Evolutionary conservation across 2,888 invertebrate genomes (phyloP), one percentile per base, ranked within the genome.

Genomic region (Invenusta paracnida): DNA sequence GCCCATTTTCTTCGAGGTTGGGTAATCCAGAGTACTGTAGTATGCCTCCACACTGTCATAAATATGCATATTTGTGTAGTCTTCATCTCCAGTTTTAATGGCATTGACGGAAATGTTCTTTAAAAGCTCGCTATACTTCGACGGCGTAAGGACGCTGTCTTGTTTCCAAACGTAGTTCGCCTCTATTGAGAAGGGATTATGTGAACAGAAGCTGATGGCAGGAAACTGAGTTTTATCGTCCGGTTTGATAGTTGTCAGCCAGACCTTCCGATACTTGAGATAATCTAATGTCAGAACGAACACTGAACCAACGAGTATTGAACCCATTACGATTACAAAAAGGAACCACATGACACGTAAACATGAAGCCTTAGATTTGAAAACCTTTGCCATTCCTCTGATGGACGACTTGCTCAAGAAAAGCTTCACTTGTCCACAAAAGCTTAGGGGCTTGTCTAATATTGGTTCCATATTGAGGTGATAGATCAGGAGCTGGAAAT

Each of bases 261-360:
- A 86, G 29, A 67, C 86, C 13, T 86, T 86, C 17, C 23, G n/a
- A 81, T 86, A 86, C 29, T 86, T 86, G 28, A 86, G 79, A 73
- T 79, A 86, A 30, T 86, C 86, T 5, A 73, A 48, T n/a, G 86
- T 66, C n/a, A 86, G 30, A 5, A 86, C 5, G 5, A 66, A 31
- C 27, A 79, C 29, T 2, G 86, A 82, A 29, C 31, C 73, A 23
- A 86, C 2, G n/a, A 86, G 86, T 27, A 86, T 66, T 48, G 29
- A 25, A 28, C 86, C 85, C 86, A 86, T 86, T 25, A 85, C 23
- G 2, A 86, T 23, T 30, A 86, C 85, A 30, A 86, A 86, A 28
- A 29, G 29, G 5, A 81, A 67, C 86, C 86, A 86, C 0, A 86
- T 29, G 27, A 81, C 2, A n/a, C n/a, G n/a, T n/a, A n/a, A n/a